Conservation (phyloP, 2,113 vertebrate species). For the Coreoperca whiteheadi region DNA sequence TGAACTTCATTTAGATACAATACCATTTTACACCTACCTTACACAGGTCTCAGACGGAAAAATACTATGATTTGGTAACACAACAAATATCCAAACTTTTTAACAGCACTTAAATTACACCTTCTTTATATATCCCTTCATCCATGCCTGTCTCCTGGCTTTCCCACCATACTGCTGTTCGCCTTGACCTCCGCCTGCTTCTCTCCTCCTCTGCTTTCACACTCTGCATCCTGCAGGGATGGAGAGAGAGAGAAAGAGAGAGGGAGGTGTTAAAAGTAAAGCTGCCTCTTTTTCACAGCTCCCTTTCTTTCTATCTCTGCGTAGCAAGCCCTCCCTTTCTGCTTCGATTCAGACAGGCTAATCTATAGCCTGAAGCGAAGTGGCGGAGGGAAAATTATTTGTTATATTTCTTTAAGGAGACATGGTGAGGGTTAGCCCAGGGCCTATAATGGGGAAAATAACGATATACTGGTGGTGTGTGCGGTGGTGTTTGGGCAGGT, state of each 20-base stretch:
- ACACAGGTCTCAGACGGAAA: constrained; percentile 1
- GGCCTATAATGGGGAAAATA: constrained; percentile 46
- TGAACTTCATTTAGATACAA: constrained; percentile 38
- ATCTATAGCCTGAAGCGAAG: constrained; percentile 68
- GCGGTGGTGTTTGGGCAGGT: not conserved
- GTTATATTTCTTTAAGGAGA: constrained; percentile 46
- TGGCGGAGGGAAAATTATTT: constrained; percentile 31
- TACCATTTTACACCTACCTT: not conserved
- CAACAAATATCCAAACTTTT: constrained; percentile 34
- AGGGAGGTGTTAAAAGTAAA: constrained; percentile 74
- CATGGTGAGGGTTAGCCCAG: constrained; percentile 38
- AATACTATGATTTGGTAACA: not conserved
- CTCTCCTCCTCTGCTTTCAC: constrained; percentile 77
- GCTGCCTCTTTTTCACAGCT: constrained; percentile 77
- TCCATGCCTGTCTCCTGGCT: constrained; percentile 49
- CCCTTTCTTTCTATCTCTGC: constrained; percentile 29
- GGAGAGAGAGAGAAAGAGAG: constrained; percentile 43
- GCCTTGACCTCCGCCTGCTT: constrained; percentile 69
- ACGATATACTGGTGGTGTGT: constrained; percentile 25
- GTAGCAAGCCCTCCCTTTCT: constrained; percentile 46
- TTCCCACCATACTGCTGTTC: constrained; percentile 45
- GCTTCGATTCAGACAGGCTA: constrained; percentile 58
- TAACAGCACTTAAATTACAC: constrained; percentile 30
- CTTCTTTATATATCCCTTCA: constrained; percentile 32
- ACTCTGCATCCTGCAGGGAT: constrained; percentile 71